Percentiles rank a stretch among this genome's conserved stretches.
These are phyloP conservation scores for Sebastes paucispinis DNA, from an alignment of 2,797 vertebrate genomes.

Conservation along the genomic window DNA sequence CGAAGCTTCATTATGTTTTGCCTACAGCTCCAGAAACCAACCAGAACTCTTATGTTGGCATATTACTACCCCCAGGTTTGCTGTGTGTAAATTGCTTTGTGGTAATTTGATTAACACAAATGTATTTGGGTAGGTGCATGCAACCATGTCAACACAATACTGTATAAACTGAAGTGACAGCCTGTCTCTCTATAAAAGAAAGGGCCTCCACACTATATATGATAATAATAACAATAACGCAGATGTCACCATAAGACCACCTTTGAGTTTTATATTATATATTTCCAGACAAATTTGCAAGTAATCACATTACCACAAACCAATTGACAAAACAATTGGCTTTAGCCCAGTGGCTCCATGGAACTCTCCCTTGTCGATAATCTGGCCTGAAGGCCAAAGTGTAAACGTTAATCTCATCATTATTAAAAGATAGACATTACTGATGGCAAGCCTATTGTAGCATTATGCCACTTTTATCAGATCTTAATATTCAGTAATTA, in stretches of 20 bases:
- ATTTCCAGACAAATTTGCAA: neutral
- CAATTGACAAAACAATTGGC: neutral
- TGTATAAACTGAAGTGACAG: neutral
- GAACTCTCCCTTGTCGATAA: neutral
- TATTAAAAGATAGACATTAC: neutral
- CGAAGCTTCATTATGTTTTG: slow-evolving; percentile 43
- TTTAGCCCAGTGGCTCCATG: neutral
- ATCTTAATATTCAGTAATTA: neutral
- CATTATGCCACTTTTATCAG: neutral
- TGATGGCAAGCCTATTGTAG: neutral
- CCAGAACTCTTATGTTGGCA: neutral
- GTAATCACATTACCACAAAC: neutral
- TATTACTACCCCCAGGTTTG: neutral
- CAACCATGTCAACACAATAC: neutral
- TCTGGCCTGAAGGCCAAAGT: neutral
- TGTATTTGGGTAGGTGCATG: slow-evolving; percentile 1
- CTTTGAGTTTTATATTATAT: neutral
- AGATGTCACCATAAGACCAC: neutral
- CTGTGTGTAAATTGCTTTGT: slow-evolving; percentile 14
- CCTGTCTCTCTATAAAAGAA: neutral
- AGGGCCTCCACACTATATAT: too few relatives aligned
- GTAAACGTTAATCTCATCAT: neutral
- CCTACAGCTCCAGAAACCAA: slow-evolving; percentile 20
- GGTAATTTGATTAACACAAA: slow-evolving; percentile 32
- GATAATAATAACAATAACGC: neutral